Evolutionary conservation across 2,888 invertebrate species (phyloP).

Genomic region (Fissipunctia ypsillon): DNA sequence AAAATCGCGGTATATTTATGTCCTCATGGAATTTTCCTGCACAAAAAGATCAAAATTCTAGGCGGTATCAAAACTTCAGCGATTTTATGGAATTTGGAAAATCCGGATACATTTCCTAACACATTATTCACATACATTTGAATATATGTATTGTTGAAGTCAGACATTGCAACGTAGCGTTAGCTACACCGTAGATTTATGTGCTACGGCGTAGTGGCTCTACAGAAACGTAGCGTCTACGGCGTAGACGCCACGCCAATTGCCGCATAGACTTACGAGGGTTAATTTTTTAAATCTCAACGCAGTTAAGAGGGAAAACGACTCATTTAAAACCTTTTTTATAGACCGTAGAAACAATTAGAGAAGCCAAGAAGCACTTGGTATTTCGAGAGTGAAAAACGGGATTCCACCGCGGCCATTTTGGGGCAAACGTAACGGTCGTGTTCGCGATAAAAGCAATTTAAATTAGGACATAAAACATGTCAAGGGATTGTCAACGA

Average conservation of each 20-base stretch:
- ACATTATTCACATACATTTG: constrained; percentile 64
- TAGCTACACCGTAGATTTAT: constrained; percentile 64
- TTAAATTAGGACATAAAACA: constrained; percentile 85
- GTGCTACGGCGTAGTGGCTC: constrained; percentile 58
- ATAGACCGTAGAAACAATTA: constrained; percentile 77
- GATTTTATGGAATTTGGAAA: constrained; percentile 57
- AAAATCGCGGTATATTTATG: too few relatives aligned
- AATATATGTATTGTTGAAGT: constrained; percentile 64
- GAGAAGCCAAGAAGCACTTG: constrained; percentile 74
- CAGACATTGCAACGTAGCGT: constrained; percentile 57
- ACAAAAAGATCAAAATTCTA: constrained; percentile 35
- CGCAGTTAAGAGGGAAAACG: constrained; percentile 49
- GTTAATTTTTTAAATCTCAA: constrained; percentile 55
- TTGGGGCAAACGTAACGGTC: constrained; percentile 75
- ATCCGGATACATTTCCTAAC: constrained; percentile 54
- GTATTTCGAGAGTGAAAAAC: constrained; percentile 79
- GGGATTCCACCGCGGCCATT: constrained; percentile 74
- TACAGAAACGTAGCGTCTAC: constrained; percentile 41
- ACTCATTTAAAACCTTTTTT: constrained; percentile 67
- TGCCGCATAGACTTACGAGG: constrained; percentile 34
- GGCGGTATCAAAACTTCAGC: constrained; percentile 41
- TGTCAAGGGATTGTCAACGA: constrained; percentile 85
- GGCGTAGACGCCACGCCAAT: too few relatives aligned
- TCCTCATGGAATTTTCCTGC: not conserved
- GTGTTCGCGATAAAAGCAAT: constrained; percentile 82